Conservation (phyloP, 1,140 invertebrate genomes). For the Octopus bimaculoides region DNA sequence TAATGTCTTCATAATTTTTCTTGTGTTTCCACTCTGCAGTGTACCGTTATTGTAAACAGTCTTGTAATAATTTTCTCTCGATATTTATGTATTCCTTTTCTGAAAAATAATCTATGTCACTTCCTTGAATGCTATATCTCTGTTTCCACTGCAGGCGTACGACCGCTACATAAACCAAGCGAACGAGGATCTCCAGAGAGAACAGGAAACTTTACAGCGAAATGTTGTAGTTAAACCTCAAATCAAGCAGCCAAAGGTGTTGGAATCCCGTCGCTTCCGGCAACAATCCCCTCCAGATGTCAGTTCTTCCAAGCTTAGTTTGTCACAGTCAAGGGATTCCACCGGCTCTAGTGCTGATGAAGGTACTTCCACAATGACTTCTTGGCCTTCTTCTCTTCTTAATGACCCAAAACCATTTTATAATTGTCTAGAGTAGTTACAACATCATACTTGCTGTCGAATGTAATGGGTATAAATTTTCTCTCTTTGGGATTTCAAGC, state of each 20-base stretch:
- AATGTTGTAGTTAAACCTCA: constrained; percentile 56
- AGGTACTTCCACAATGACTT: not conserved
- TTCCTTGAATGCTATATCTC: not conserved
- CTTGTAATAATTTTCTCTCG: no score
- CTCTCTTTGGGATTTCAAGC: no score
- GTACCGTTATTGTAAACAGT: no score
- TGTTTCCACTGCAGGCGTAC: constrained; percentile 53
- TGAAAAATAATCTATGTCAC: no score
- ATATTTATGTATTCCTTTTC: no score
- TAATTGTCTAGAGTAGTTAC: no score
- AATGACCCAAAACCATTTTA: no score
- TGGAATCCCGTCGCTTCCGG: constrained; percentile 26
- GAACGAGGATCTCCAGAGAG: constrained; percentile 56
- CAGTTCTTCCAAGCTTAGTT: constrained; percentile 20
- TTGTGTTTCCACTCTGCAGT: no score
- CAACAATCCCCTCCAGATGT: not conserved
- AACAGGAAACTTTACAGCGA: constrained; percentile 47
- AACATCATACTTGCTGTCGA: no score
- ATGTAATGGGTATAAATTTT: no score
- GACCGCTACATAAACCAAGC: constrained; percentile 60
- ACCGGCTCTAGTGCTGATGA: constrained; percentile 3
- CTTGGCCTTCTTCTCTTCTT: no score
- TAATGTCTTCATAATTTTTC: no score
- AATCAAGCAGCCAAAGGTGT: constrained; percentile 60
- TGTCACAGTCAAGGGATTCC: not conserved